Base-by-base conservation (phyloP, 2,888 invertebrate genomes). In the Trichogramma dendrolimi region DNA sequence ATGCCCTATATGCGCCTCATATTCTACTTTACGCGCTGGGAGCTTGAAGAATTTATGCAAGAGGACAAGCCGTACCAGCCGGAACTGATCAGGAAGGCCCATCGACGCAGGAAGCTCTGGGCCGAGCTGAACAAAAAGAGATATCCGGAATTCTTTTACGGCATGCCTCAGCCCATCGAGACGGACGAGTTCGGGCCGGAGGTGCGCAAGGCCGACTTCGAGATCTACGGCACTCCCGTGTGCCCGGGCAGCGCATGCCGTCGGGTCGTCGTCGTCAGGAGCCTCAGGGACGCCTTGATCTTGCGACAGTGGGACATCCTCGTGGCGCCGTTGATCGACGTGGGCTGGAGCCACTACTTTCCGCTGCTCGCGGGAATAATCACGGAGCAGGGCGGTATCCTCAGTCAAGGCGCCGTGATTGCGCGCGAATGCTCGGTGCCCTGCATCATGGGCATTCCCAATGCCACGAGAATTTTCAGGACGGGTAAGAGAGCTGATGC, bases 341-440 rank as follows among this genome's bases (percentile, higher is more conserved):
- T 92, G 67, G 91, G 90, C 1, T 93, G 92, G 92, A 87, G 89
- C 3, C 91, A 92, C 0, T 92, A 91, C 80, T 93, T 92, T 77
- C 90, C 91, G 0, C 83, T 92, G 54, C 76, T 93, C 27, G 81
- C 85, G 0, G 93, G 92, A 6, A 84, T 92, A 53, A 88, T 91
- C 6, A 92, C 92, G 0, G 92, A 93, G 77, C 81, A 91, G 0
- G 92, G 92, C 0, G 92, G 92, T 41, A 82, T 92, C 4, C 86
- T 92, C 68, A 92, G 92, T 44, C 92, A 92, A 72, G 92, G 92
- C 55, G 91, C 91, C 44, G 91, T 92, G 0, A 89, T 92, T 50
- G 92, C 92, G 1, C 81, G 92, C 65, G 92, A 92, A 78, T 92
- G 90, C 75, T 91, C 92, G 0, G 75, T 93, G 47, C 92, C 92